Evolutionary conservation across 2,797 vertebrate species (phyloP).

Genomic region (Limosa lapponica): DNA sequence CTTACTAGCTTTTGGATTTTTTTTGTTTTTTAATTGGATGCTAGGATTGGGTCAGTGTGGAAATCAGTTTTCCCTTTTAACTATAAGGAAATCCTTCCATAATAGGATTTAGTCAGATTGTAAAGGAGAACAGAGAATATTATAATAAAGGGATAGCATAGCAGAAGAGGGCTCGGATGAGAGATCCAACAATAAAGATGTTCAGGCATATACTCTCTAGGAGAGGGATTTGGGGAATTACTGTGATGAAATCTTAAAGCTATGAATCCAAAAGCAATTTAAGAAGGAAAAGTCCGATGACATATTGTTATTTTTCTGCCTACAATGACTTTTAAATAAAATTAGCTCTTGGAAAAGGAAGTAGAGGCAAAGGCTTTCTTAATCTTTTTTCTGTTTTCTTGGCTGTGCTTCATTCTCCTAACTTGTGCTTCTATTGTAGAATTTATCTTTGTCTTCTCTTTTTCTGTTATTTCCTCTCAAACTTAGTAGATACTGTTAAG

Average conservation of each 20-base stretch:
- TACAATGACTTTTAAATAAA: background rate
- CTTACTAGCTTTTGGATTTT: background rate
- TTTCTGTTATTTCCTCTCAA: background rate
- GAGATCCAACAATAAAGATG: background rate
- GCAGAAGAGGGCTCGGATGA: background rate
- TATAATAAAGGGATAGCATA: background rate
- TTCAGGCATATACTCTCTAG: slow-evolving; percentile 3
- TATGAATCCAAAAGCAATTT: background rate
- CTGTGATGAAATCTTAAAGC: background rate
- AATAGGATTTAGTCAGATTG: background rate
- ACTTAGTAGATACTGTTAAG: background rate
- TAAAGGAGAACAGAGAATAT: background rate
- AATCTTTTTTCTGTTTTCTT: background rate
- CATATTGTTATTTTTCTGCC: background rate
- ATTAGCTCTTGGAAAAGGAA: background rate
- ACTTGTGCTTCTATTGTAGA: background rate
- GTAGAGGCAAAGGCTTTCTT: background rate
- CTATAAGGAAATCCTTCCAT: background rate
- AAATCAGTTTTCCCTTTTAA: slow-evolving; percentile 15
- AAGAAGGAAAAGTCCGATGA: background rate
- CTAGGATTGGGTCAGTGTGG: background rate
- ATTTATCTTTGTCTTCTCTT: background rate
- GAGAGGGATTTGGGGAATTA: slow-evolving; percentile 28
- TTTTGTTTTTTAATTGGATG: background rate
- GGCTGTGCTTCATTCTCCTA: background rate